These are phyloP conservation scores for Leptopterna dolabrata DNA, from an alignment of 2,888 invertebrate genomes.

Conservation along the genomic window DNA sequence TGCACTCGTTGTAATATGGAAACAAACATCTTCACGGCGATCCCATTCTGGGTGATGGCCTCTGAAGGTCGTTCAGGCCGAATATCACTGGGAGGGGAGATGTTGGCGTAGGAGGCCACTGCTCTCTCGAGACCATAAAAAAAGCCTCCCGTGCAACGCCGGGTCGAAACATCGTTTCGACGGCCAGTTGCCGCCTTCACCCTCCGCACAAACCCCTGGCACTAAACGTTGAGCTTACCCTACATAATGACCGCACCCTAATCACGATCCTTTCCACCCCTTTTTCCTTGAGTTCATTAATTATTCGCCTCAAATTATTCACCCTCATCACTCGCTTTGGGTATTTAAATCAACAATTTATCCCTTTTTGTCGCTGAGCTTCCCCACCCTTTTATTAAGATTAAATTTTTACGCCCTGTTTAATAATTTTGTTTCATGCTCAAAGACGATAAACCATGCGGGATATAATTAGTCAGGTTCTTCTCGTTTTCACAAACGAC, in stretches of 20 bases:
- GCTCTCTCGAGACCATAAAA: constrained; percentile 44
- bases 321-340: constrained; percentile 35
- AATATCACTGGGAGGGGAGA: not conserved
- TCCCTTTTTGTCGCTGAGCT: constrained; percentile 39
- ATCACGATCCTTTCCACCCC: constrained; percentile 37
- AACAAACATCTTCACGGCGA: too few species aligned
- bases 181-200: not conserved
- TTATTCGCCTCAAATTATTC: constrained; percentile 46
- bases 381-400: constrained; percentile 44
- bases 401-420: constrained; percentile 47
- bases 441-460: constrained; percentile 13
- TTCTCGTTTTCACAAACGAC: constrained; percentile 1
- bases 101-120: not conserved
- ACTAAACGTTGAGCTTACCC: constrained; percentile 34
- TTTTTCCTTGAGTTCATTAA: constrained; percentile 37
- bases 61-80: too few species aligned
- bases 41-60: too few species aligned
- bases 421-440: constrained; percentile 36
- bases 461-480: not conserved
- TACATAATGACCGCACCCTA: constrained; percentile 49
- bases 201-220: not conserved
- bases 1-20: too few species aligned
- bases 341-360: constrained; percentile 52
- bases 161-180: constrained; percentile 19
- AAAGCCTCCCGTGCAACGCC: not conserved